Conservation (phyloP, 37 sponge, comb jelly and placozoan species). For the Axinella damicornis region DNA sequence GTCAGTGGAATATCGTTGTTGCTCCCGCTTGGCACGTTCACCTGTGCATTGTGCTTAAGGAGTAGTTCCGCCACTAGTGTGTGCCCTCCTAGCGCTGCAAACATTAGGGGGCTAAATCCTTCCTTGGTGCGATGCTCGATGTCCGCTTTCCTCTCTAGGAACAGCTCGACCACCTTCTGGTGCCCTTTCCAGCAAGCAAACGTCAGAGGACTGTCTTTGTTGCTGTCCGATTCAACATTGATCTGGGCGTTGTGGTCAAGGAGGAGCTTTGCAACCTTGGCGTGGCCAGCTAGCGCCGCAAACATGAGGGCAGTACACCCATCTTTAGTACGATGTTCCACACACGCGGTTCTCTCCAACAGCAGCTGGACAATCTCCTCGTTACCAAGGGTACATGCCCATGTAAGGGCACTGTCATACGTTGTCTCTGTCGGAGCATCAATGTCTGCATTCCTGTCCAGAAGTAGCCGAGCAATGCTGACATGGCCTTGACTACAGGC, state of each 20-base stretch:
- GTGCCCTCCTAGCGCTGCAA: slow-evolving; percentile 98
- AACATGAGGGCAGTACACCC: slow-evolving; percentile 99
- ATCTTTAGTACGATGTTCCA: slow-evolving; percentile 98
- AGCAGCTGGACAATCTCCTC: slow-evolving; percentile 89
- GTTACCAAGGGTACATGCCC: slow-evolving; percentile 99
- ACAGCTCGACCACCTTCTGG: slow-evolving; percentile 93
- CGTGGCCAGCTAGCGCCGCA: slow-evolving; percentile 95
- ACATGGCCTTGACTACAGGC: slow-evolving; percentile 99
- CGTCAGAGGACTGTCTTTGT: slow-evolving; percentile 98
- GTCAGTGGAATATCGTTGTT: slow-evolving; percentile 98
- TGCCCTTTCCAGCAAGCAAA: slow-evolving; percentile 99
- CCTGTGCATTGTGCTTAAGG: slow-evolving; percentile 80
- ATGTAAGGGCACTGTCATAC: slow-evolving; percentile 95
- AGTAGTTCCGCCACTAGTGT: slow-evolving; percentile 91
- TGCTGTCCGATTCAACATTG: slow-evolving; percentile 96
- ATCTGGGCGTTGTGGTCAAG: slow-evolving; percentile 88
- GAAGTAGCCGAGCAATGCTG: slow-evolving; percentile 81
- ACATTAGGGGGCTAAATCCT: slow-evolving; percentile 98
- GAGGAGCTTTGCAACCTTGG: slow-evolving; percentile 85
- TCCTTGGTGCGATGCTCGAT: slow-evolving; percentile 99
- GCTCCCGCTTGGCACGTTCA: slow-evolving; percentile 94
- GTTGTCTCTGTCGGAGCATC: slow-evolving; percentile 97
- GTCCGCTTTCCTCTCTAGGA: slow-evolving; percentile 87
- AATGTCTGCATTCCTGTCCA: slow-evolving; percentile 93
- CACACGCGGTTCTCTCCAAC: slow-evolving; percentile 82